Evolutionary conservation across 2,797 vertebrate species (phyloP).

Genomic region (Lacerta agilis): DNA sequence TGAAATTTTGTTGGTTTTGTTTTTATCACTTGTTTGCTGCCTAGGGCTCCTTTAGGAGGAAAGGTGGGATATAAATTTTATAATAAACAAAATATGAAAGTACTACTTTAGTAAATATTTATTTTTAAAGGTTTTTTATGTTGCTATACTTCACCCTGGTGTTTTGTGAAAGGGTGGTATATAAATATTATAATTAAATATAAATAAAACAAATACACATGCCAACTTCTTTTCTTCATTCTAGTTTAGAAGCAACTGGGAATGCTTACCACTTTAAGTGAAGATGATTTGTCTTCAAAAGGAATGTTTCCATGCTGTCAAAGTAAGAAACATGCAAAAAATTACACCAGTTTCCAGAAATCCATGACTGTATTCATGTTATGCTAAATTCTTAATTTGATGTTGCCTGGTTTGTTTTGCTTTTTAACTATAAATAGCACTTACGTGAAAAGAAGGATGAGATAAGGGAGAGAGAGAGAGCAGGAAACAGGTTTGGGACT

Average conservation of each 20-base stretch:
- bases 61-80: no score
- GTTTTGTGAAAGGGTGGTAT: no score
- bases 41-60: no score
- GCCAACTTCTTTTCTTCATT: background rate
- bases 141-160: no score
- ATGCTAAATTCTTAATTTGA: background rate
- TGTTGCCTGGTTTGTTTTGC: background rate
- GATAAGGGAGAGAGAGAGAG: background rate
- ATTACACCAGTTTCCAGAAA: background rate
- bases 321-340: slow-evolving; percentile 35
- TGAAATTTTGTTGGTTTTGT: no score
- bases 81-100: no score
- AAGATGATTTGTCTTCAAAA: slow-evolving; percentile 86
- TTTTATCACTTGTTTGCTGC: no score
- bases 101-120: background rate
- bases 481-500: background rate
- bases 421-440: background rate
- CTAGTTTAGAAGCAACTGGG: background rate
- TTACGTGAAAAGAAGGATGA: background rate
- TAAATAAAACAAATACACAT: no score
- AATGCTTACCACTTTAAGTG: slow-evolving; percentile 90
- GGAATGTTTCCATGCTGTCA: slow-evolving; percentile 93
- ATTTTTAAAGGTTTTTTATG: no score
- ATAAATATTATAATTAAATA: no score
- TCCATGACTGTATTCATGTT: background rate